These are phyloP conservation scores for Chironomus striatipennis DNA, from an alignment of 1,140 invertebrate genomes.

Conservation along the genomic window DNA sequence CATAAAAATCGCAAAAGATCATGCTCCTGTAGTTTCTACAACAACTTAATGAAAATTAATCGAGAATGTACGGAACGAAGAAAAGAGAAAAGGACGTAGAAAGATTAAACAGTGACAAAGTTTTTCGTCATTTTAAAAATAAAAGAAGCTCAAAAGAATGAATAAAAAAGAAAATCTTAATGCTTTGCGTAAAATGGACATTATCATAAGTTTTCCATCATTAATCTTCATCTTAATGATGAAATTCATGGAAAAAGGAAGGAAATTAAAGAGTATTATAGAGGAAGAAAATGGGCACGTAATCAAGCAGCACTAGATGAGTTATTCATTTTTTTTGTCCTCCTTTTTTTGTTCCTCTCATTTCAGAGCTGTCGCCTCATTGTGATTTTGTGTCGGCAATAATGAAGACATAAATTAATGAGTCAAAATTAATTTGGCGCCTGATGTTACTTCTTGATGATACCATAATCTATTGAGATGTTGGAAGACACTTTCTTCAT, in stretches of 20 bases:
- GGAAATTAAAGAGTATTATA: constrained; percentile 11
- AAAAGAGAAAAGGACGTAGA: neutral
- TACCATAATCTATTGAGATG: neutral
- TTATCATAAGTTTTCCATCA: constrained; percentile 21
- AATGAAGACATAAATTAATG: constrained; percentile 23
- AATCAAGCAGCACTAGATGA: constrained; percentile 15
- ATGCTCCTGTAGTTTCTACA: no score
- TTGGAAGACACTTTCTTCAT: neutral
- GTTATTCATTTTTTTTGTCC: neutral
- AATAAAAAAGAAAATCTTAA: no score
- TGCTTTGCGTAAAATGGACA: neutral
- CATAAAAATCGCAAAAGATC: no score
- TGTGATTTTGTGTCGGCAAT: constrained; percentile 13
- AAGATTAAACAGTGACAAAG: constrained; percentile 7
- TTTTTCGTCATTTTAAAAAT: neutral
- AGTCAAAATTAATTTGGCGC: constrained; percentile 23
- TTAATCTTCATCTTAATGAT: constrained; percentile 17
- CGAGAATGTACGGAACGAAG: no score
- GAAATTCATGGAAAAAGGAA: neutral
- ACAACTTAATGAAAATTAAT: no score
- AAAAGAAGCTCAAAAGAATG: no score
- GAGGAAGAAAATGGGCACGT: neutral
- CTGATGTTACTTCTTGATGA: neutral
- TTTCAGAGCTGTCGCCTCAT: neutral
- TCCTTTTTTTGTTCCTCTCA: neutral